Conservation (phyloP, 2,888 invertebrate species). For the Sinelater perroti region DNA sequence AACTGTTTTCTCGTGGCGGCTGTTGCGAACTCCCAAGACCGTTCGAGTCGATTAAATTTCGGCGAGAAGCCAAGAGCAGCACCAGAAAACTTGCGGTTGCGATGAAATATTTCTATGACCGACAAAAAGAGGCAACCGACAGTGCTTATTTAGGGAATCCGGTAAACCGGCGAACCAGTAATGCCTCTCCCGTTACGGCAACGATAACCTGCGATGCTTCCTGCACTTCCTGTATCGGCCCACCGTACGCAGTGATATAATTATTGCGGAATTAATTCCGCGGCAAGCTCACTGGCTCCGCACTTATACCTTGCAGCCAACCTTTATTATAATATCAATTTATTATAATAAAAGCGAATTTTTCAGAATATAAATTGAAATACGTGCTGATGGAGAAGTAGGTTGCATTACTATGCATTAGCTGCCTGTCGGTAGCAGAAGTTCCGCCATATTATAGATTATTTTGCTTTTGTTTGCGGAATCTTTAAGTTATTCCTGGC, state of each 20-base stretch:
- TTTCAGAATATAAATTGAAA: constrained; percentile 35
- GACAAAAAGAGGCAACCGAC: neutral
- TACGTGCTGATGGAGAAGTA: constrained; percentile 30
- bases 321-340: constrained; percentile 25
- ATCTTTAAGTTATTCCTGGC: constrained; percentile 9
- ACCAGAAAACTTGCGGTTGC: neutral
- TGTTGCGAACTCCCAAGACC: neutral
- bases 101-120: neutral
- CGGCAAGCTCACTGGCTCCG: constrained; percentile 6
- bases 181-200: constrained; percentile 7
- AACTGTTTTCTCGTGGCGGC: neutral
- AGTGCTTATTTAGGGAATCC: constrained; percentile 2
- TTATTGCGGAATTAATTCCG: constrained; percentile 18
- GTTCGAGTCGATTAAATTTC: neutral
- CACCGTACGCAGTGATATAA: constrained; percentile 12
- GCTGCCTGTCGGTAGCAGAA: constrained; percentile 29
- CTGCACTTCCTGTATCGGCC: constrained; percentile 6
- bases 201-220: constrained; percentile 14
- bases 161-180: constrained; percentile 1
- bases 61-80: neutral
- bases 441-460: constrained; percentile 26
- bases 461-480: constrained; percentile 30
- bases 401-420: constrained; percentile 35
- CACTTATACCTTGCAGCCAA: neutral
- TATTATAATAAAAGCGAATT: constrained; percentile 25